A percentile compares a stretch with the other conserved stretches of the same genome.
phyloP scores from a whole-genome alignment of 2,797 vertebrate species.

The Mycteria americana region DNA sequence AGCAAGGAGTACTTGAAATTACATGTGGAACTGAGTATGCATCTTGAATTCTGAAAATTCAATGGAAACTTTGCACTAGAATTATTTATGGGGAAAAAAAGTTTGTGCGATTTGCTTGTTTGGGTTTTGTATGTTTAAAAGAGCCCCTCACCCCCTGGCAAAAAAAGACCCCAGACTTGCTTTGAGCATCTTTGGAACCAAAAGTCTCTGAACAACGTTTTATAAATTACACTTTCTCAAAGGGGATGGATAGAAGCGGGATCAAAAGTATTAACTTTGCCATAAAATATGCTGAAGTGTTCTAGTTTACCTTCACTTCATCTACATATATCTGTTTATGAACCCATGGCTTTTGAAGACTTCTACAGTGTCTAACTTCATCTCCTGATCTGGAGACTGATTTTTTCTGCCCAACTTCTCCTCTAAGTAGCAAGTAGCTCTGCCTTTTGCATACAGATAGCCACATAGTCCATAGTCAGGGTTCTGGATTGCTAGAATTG shows the following conservation, averaged over 20 bases:
- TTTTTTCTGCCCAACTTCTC: background rate
- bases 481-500: background rate
- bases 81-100: background rate
- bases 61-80: background rate
- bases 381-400: background rate
- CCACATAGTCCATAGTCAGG: background rate
- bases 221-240: background rate
- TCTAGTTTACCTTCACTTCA: background rate
- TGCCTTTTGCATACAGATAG: background rate
- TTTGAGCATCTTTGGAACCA: background rate
- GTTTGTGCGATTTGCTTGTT: background rate
- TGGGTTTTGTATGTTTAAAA: background rate
- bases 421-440: background rate
- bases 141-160: fast-evolving
- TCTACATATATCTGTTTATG: background rate
- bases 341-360: background rate
- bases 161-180: background rate
- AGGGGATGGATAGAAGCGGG: background rate
- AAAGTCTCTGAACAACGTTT: background rate
- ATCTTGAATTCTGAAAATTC: background rate
- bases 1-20: background rate
- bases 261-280: background rate
- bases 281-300: background rate
- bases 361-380: background rate
- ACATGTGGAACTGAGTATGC: background rate